Evolutionary conservation across 2,113 vertebrate species (phyloP).

Genomic region (Dryoscopus gambensis): DNA sequence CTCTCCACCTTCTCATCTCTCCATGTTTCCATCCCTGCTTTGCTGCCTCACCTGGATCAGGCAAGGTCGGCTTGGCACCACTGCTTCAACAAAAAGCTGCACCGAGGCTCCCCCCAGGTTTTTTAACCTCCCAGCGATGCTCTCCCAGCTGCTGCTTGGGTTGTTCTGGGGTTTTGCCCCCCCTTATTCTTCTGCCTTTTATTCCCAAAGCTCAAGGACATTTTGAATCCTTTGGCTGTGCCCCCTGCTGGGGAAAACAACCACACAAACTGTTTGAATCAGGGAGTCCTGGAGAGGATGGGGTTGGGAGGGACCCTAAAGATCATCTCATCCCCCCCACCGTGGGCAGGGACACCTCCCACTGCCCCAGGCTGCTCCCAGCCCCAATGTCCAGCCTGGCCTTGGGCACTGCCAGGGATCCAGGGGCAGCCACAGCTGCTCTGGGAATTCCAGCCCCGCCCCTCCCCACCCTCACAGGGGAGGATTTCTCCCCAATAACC

Average conservation of each 20-base stretch:
- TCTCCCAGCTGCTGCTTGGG: background rate
- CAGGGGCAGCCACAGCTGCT: background rate
- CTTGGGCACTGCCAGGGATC: background rate
- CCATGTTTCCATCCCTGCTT: background rate
- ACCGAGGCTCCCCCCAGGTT: background rate
- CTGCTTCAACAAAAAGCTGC: background rate
- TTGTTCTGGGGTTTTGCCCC: rapidly evolving
- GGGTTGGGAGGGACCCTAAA: background rate
- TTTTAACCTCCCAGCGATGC: background rate
- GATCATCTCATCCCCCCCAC: background rate
- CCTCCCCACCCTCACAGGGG: background rate
- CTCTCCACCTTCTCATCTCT: too few species aligned
- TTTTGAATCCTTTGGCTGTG: background rate
- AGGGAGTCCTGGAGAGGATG: background rate
- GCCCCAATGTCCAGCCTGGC: background rate
- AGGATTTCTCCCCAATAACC: background rate
- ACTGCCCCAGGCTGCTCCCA: background rate
- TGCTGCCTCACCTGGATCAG: background rate
- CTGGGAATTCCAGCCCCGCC: background rate
- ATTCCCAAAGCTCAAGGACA: background rate
- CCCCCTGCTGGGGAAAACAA: background rate
- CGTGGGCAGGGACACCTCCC: background rate
- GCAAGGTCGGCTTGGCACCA: background rate
- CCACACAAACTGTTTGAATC: background rate
- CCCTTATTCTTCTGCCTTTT: background rate